Conservation (phyloP, 2,113 vertebrate genomes). For the Gadus chalcogrammus region DNA sequence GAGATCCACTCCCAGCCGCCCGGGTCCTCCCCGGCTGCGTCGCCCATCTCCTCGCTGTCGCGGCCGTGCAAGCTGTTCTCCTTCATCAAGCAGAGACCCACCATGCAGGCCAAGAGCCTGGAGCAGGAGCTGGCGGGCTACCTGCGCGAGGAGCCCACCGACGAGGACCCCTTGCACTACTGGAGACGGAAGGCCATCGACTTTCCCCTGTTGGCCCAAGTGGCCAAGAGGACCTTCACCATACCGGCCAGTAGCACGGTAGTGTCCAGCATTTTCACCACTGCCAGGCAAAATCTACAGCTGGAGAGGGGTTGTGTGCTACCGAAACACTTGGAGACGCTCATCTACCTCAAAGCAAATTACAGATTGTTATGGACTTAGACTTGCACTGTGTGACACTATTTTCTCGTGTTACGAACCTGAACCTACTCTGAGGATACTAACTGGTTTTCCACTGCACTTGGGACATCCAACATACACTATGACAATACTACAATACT, state of each 20-base stretch:
- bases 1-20: constrained; percentile 57
- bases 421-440: constrained; percentile 23
- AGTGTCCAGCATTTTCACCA: constrained; percentile 69
- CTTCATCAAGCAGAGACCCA: constrained; percentile 78
- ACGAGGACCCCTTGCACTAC: constrained; percentile 76
- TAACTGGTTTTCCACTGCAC: constrained; percentile 11
- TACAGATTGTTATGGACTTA: constrained; percentile 74
- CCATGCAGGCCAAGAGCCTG: constrained; percentile 73
- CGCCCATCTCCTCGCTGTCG: constrained; percentile 60
- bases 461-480: constrained; percentile 5
- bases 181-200: constrained; percentile 77
- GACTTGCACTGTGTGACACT: constrained; percentile 1
- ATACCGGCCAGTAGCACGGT: constrained; percentile 70
- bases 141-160: constrained; percentile 74
- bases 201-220: constrained; percentile 73
- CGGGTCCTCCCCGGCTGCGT: constrained; percentile 53
- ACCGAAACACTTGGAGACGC: constrained; percentile 75
- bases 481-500: no score
- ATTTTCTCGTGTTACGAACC: background rate
- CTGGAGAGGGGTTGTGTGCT: constrained; percentile 57
- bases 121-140: constrained; percentile 76
- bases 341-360: constrained; percentile 77
- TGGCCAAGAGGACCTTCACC: constrained; percentile 76
- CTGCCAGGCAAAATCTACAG: constrained; percentile 52
- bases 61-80: constrained; percentile 78